A percentile compares a stretch with the other conserved stretches of the same genome.
These are phyloP conservation scores for Anthophora plumipes DNA, from an alignment of 2,888 invertebrate species.

Conservation along the genomic window DNA sequence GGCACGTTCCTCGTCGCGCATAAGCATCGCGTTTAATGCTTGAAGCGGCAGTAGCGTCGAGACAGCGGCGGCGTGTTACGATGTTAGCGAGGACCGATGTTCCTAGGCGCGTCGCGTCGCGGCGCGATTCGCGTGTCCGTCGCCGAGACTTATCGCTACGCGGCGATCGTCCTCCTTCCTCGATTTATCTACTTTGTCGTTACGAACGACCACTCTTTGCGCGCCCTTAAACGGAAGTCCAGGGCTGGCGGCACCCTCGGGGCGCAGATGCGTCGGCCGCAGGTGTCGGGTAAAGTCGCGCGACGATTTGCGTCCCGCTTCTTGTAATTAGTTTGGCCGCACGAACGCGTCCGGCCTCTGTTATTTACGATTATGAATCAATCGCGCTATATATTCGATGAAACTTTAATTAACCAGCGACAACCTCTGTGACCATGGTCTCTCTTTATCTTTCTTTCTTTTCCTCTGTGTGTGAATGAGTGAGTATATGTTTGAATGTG, in stretches of 20 bases:
- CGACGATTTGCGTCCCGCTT: conserved; percentile 47
- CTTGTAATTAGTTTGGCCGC: conserved; percentile 51
- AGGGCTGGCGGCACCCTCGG: conserved; percentile 32
- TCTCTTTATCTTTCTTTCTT: too few relatives aligned
- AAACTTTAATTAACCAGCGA: conserved; percentile 49
- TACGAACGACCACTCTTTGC: background rate
- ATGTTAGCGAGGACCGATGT: conserved; percentile 47
- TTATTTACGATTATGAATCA: conserved; percentile 58
- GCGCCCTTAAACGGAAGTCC: conserved; percentile 19
- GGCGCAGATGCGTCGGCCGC: conserved; percentile 47
- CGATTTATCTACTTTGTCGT: conserved; percentile 70
- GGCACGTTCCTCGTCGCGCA: conserved; percentile 63
- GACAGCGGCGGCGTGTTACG: conserved; percentile 62
- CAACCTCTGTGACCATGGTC: conserved; percentile 2
- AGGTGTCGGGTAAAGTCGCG: conserved; percentile 38
- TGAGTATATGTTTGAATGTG: too few relatives aligned
- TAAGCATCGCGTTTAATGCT: conserved; percentile 73
- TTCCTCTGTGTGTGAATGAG: too few relatives aligned
- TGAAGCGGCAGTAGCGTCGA: conserved; percentile 52
- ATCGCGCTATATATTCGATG: conserved; percentile 58
- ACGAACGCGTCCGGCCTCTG: background rate
- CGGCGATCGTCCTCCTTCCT: conserved; percentile 33
- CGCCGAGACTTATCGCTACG: conserved; percentile 45
- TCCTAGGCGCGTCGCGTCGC: conserved; percentile 34
- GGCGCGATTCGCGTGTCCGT: conserved; percentile 16